phyloP scores from a whole-genome alignment of 2,113 vertebrate genomes.

The Hypomesus transpacificus region DNA sequence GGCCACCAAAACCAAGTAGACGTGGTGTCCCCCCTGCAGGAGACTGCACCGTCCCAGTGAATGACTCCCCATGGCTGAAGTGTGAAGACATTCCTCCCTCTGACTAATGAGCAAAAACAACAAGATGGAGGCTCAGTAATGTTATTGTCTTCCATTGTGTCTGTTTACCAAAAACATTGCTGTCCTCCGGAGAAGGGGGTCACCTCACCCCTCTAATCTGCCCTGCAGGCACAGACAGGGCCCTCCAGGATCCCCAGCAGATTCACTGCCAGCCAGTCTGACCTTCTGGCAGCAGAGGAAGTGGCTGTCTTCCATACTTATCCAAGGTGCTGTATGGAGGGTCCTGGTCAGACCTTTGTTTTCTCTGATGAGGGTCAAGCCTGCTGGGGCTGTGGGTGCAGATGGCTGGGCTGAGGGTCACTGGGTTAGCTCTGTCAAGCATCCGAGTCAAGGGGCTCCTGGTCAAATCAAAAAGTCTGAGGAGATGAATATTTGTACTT shows the following conservation, averaged over 20 bases:
- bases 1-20: too few relatives aligned
- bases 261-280: conserved; percentile 49
- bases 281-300: conserved; percentile 57
- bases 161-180: conserved; percentile 66
- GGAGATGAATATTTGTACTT: too few relatives aligned
- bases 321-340: conserved; percentile 24
- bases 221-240: conserved; percentile 53
- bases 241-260: conserved; percentile 37
- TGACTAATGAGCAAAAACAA: conserved; percentile 62
- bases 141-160: conserved; percentile 63
- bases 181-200: conserved; percentile 51
- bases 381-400: too few relatives aligned
- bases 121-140: conserved; percentile 48
- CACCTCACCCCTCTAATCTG: conserved; percentile 55
- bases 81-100: conserved; percentile 43
- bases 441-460: too few relatives aligned
- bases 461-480: too few relatives aligned
- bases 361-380: not conserved
- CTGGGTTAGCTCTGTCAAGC: too few relatives aligned
- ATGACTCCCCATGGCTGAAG: conserved; percentile 48
- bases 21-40: not conserved
- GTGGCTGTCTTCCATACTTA: conserved; percentile 52
- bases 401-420: too few relatives aligned
- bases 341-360: not conserved
- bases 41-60: conserved; percentile 25